phyloP scores from a whole-genome alignment of 2,888 invertebrate species.

The Oxystoma pomonae region DNA sequence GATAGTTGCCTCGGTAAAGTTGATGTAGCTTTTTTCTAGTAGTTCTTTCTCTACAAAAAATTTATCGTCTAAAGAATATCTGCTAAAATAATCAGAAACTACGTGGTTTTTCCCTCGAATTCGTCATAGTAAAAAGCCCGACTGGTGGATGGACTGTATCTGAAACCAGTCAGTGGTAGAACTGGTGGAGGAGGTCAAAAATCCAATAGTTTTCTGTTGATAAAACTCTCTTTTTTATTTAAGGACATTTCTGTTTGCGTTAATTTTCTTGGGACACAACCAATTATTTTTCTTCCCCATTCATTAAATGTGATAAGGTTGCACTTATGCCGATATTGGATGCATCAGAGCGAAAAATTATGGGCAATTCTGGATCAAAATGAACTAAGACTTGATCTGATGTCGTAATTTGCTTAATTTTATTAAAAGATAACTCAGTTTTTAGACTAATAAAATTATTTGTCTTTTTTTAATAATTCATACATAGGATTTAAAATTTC shows the following conservation, averaged over 20 bases:
- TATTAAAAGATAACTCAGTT: constrained; percentile 11
- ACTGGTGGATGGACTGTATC: too few species aligned
- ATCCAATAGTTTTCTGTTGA: too few species aligned
- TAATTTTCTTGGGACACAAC: constrained; percentile 9
- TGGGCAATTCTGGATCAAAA: constrained; percentile 15
- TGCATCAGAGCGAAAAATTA: constrained; percentile 15
- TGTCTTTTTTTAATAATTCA: constrained; percentile 11
- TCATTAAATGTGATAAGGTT: constrained; percentile 2
- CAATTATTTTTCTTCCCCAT: constrained; percentile 10
- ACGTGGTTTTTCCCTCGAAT: too few species aligned
- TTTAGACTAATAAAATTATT: constrained; percentile 8
- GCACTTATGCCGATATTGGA: constrained; percentile 10
- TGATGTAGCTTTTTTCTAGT: background rate
- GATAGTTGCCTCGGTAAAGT: constrained; percentile 9
- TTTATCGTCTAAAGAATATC: too few species aligned
- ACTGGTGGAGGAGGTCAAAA: too few species aligned
- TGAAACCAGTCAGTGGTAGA: too few species aligned
- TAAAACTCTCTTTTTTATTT: too few species aligned
- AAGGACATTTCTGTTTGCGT: constrained; percentile 6
- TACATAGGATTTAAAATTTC: too few species aligned
- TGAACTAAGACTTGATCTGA: constrained; percentile 13
- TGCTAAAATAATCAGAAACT: too few species aligned
- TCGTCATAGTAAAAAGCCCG: too few species aligned
- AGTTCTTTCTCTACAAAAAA: too few species aligned
- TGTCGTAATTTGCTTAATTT: constrained; percentile 13